Conservation (phyloP, 2,113 vertebrate genomes). For the Xyliphius kryptos region DNA sequence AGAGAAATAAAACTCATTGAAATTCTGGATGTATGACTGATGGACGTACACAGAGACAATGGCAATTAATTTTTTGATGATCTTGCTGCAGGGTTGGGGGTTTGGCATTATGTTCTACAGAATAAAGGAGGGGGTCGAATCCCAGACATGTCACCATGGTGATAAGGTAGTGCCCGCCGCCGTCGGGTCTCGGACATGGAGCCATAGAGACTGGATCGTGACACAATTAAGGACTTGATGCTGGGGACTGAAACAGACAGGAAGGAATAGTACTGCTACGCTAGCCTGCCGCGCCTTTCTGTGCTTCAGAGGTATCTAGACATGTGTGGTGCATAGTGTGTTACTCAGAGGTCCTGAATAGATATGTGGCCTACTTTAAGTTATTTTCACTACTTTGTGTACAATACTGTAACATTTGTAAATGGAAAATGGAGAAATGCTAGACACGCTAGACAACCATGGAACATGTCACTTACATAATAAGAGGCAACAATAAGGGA, state of each 20-base stretch:
- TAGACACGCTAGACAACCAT: no score
- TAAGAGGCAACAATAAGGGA: no score
- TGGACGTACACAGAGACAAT: conserved; percentile 46
- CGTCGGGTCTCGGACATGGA: conserved; percentile 75
- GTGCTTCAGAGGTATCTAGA: no score
- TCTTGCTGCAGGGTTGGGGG: conserved; percentile 37
- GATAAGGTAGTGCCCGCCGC: conserved; percentile 75
- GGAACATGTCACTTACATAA: no score
- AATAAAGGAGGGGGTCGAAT: conserved; percentile 53
- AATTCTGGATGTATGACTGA: conserved; percentile 28
- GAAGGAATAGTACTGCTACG: conserved; percentile 61
- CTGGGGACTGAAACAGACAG: conserved; percentile 67
- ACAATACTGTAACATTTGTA: no score
- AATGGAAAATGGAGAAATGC: no score
- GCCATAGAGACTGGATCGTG: conserved; percentile 68
- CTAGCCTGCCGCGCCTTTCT: conserved; percentile 37
- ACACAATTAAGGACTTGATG: conserved; percentile 68
- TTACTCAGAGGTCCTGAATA: no score
- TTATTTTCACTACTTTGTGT: no score
- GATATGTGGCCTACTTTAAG: no score
- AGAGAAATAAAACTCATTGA: no score
- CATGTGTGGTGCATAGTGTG: no score
- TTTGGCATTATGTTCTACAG: conserved; percentile 40
- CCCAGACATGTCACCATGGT: conserved; percentile 72
- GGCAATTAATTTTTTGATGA: conserved; percentile 52